These are phyloP conservation scores for Caradrina kadenii DNA, from an alignment of 2,888 invertebrate genomes.

Conservation along the genomic window DNA sequence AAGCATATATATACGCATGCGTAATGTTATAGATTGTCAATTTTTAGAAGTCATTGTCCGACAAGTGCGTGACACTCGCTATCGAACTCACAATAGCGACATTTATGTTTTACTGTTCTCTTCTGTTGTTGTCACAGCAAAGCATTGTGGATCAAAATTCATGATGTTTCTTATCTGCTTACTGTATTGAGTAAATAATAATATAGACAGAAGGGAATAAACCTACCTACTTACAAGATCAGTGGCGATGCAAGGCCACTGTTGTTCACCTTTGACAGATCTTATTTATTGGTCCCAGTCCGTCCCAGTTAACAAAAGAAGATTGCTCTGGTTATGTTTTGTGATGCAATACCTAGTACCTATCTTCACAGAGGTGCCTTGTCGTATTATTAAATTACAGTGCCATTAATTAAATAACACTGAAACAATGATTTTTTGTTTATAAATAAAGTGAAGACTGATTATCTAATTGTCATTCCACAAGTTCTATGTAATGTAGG, in stretches of 20 bases:
- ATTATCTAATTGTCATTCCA: conserved; percentile 1
- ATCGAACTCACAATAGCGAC: conserved; percentile 51
- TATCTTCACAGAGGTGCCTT: neutral
- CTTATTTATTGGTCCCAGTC: conserved; percentile 36
- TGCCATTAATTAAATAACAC: neutral
- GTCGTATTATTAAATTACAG: conserved; percentile 19
- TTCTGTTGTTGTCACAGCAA: conserved; percentile 20
- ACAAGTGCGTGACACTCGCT: conserved; percentile 44
- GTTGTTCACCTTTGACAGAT: conserved; percentile 51
- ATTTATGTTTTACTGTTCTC: conserved; percentile 32
- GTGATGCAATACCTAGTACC: conserved; percentile 2
- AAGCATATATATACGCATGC: conserved; percentile 57
- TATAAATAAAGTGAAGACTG: neutral
- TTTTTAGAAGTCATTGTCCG: conserved; percentile 64
- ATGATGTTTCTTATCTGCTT: conserved; percentile 1
- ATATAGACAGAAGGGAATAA: conserved; percentile 22
- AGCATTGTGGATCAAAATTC: conserved; percentile 13
- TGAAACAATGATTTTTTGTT: neutral
- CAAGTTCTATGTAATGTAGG: conserved; percentile 1
- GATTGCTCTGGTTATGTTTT: conserved; percentile 37
- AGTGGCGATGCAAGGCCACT: conserved; percentile 46
- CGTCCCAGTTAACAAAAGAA: conserved; percentile 47
- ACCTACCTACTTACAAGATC: conserved; percentile 23
- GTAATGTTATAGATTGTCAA: conserved; percentile 60
- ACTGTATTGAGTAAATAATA: neutral